These are phyloP conservation scores for Passer domesticus DNA, from an alignment of 2,113 vertebrate genomes.

Conservation along the genomic window DNA sequence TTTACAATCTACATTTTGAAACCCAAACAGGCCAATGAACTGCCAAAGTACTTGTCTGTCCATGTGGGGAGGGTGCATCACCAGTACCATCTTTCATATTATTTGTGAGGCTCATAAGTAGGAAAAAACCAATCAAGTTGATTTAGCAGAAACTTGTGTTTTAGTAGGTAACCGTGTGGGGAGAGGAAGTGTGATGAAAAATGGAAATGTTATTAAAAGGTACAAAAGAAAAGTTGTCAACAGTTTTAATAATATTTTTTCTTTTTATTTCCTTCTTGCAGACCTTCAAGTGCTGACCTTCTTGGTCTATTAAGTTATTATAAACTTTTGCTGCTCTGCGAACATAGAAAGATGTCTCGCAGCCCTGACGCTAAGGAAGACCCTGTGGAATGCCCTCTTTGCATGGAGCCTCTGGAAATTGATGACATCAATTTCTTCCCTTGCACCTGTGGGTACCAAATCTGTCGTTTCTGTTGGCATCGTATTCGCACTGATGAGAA, in stretches of 20 bases:
- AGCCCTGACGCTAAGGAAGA: constrained; percentile 98
- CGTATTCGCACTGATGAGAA: constrained; percentile 99
- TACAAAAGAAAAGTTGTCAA: not conserved
- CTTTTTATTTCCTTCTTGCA: not conserved
- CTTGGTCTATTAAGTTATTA: constrained; percentile 80
- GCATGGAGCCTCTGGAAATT: constrained; percentile 98
- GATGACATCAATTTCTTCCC: constrained; percentile 99
- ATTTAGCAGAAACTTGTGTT: not conserved
- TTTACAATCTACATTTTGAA: not conserved
- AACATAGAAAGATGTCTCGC: constrained; percentile 90
- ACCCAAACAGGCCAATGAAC: not conserved
- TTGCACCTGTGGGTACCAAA: constrained; percentile 99
- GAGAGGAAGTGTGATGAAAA: not conserved
- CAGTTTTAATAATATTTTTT: not conserved
- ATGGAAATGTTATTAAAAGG: not conserved
- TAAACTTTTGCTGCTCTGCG: constrained; percentile 81
- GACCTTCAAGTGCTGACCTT: constrained; percentile 73
- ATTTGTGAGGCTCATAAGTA: not conserved
- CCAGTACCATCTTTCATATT: not conserved
- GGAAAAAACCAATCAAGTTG: not conserved
- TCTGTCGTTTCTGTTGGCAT: constrained; percentile 99
- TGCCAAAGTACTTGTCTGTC: not conserved
- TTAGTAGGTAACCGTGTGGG: not conserved
- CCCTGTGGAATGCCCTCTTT: constrained; percentile 98
- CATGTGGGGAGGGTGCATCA: not conserved